Base-by-base conservation (phyloP, 2,113 vertebrate genomes). In the Pitta sordida region DNA sequence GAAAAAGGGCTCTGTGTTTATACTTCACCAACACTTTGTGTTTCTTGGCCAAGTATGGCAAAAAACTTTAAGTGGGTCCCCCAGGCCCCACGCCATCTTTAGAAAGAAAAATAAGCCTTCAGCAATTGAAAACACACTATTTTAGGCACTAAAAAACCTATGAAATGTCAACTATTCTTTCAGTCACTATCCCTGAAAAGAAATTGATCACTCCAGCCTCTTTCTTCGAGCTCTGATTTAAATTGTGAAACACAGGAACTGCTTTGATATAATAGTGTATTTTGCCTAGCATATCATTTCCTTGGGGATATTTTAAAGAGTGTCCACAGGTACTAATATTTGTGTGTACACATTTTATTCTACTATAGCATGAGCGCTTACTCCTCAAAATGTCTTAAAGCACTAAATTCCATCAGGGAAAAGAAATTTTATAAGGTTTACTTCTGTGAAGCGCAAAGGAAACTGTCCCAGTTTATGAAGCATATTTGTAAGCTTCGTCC, bases 11-110 rank as follows among this genome's bases (percentile, higher is more conserved):
- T 98, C 98, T 98, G 97, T 99, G 98, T 99, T 98, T 98, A 99
- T 99, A 99, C 98, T 99, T 99, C 98, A 98, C 97, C 97, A 97
- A 98, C 98, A 98, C 98, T 98, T 97, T 99, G 98, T 99, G 98
- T 98, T 98, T 98, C 98, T 99, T 98, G 98, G 98, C 98, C 97
- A 98, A 98, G 98, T 98, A 98, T 97, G 97, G 98, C 97, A 97
- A 95, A 98, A 98, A 98, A 98, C 98, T 98, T 98, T 98, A 99
- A 99, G 99, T 99, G 99, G 98, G 97, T 98, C 98, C 95, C 98
- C 98, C 97, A 98, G 98, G 98, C 98, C 98, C 98, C 97, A 96
- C 49, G 81, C 97, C 98, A 98, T 98, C 98, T 98, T 98, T 98
- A 97, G 98, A 97, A 98, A 98, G 96, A 97, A 98, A 98, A 98